Evolutionary conservation across 2,113 vertebrate genomes (phyloP).

Genomic region (Varanus komodoensis): DNA sequence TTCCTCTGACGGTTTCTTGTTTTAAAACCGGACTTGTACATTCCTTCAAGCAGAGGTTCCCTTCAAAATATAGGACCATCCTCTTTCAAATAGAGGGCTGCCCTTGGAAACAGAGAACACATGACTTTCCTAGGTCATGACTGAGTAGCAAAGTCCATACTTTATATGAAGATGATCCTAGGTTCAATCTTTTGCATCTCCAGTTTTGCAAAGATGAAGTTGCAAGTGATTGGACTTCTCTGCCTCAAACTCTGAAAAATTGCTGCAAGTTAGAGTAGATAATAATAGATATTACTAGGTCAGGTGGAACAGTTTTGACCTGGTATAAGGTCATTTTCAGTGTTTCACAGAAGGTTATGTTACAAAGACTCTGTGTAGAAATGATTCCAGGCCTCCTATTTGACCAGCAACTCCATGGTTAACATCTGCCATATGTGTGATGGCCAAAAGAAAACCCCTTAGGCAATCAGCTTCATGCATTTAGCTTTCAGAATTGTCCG

Average conservation of each 20-base stretch:
- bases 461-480: neutral
- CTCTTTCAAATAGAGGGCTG: too few species aligned
- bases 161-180: neutral
- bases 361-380: neutral
- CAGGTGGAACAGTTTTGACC: too few species aligned
- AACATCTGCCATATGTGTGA: neutral
- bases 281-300: neutral
- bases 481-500: constrained; percentile 33
- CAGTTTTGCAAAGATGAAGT: neutral
- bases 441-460: neutral
- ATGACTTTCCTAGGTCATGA: neutral
- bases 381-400: neutral
- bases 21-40: too few species aligned
- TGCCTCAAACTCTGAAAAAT: neutral
- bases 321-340: neutral
- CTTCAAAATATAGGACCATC: too few species aligned
- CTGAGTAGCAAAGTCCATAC: neutral
- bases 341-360: neutral
- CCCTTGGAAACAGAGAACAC: too few species aligned
- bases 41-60: too few species aligned
- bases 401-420: neutral
- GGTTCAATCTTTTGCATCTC: neutral
- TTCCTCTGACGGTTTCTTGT: too few species aligned
- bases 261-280: neutral
- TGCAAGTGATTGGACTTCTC: neutral